Conservation (phyloP, 1,140 invertebrate genomes). For the Lepidostoma basale region DNA sequence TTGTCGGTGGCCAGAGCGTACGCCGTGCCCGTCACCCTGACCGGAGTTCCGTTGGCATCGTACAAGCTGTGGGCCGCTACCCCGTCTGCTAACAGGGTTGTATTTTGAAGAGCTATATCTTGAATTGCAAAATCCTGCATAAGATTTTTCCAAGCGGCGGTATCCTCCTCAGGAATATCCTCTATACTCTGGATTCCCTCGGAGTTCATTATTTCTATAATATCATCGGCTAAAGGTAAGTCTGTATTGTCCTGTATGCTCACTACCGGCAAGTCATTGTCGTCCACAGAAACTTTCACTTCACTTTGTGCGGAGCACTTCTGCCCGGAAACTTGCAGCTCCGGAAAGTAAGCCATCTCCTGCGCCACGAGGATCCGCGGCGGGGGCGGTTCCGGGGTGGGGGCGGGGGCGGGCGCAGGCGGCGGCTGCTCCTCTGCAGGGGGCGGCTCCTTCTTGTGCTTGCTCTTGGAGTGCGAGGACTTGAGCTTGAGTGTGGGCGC, state of each 20-base stretch:
- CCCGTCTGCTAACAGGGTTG: constrained; percentile 51
- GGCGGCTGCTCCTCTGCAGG: constrained; percentile 55
- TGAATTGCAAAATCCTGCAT: constrained; percentile 58
- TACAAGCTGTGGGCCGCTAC: constrained; percentile 52
- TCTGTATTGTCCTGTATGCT: constrained; percentile 59
- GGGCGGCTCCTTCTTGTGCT: constrained; percentile 54
- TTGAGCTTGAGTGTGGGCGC: constrained; percentile 51
- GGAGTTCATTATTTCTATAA: constrained; percentile 59
- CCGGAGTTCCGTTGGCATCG: constrained; percentile 46
- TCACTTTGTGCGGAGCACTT: constrained; percentile 54
- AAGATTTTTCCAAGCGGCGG: constrained; percentile 59
- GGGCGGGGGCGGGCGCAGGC: constrained; percentile 39
- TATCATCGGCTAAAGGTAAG: constrained; percentile 55
- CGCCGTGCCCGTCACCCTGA: constrained; percentile 33
- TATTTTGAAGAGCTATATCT: constrained; percentile 55
- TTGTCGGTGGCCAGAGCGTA: constrained; percentile 53
- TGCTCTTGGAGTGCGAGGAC: constrained; percentile 46
- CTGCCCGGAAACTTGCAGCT: constrained; percentile 55
- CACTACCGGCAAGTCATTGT: constrained; percentile 57
- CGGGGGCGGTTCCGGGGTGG: constrained; percentile 47
- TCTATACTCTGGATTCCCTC: constrained; percentile 58
- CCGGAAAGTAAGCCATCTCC: constrained; percentile 48
- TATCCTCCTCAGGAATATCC: constrained; percentile 50
- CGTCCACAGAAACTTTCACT: constrained; percentile 55
- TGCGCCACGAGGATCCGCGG: constrained; percentile 50